phyloP scores from a whole-genome alignment of 2,888 invertebrate genomes.

The Pristionchus maxplancki region DNA sequence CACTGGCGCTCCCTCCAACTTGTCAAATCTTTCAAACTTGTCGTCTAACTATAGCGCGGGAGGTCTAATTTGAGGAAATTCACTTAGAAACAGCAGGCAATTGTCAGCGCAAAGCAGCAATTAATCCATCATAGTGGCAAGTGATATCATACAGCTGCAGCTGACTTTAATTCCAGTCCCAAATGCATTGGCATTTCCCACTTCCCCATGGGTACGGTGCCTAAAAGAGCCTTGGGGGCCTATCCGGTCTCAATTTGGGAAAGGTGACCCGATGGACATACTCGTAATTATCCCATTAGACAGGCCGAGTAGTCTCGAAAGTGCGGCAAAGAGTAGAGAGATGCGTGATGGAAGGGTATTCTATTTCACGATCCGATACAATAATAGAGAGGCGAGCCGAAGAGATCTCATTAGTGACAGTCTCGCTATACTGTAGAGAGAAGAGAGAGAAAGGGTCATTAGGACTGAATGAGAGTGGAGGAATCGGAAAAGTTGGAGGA shows the following conservation, averaged over 20 bases:
- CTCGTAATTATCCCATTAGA: conserved; percentile 49
- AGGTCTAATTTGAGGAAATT: not conserved
- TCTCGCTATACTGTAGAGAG: conserved; percentile 46
- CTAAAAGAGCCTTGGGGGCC: conserved; percentile 29
- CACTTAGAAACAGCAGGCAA: not conserved
- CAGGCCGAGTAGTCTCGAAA: conserved; percentile 18
- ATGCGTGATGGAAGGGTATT: conserved; percentile 16
- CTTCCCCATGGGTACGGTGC: not conserved
- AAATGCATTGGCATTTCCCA: not conserved
- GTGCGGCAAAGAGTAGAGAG: conserved; percentile 44
- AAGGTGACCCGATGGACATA: not conserved
- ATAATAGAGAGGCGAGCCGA: conserved; percentile 26
- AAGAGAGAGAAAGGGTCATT: conserved; percentile 10
- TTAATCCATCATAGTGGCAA: conserved; percentile 20
- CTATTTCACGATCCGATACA: conserved; percentile 49
- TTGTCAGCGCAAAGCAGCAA: not conserved
- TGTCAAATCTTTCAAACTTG: conserved; percentile 33
- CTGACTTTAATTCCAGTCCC: not conserved
- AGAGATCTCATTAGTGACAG: conserved; percentile 36
- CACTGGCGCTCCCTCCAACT: not conserved
- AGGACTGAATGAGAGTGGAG: conserved; percentile 15
- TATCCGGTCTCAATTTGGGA: not conserved
- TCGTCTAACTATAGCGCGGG: not conserved
- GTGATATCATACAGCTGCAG: not conserved
- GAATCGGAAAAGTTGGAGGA: not conserved